A percentile compares a stretch with the other conserved stretches of the same genome.
phyloP scores from a whole-genome alignment of 2,797 vertebrate genomes.

The Pteropus rufus region DNA sequence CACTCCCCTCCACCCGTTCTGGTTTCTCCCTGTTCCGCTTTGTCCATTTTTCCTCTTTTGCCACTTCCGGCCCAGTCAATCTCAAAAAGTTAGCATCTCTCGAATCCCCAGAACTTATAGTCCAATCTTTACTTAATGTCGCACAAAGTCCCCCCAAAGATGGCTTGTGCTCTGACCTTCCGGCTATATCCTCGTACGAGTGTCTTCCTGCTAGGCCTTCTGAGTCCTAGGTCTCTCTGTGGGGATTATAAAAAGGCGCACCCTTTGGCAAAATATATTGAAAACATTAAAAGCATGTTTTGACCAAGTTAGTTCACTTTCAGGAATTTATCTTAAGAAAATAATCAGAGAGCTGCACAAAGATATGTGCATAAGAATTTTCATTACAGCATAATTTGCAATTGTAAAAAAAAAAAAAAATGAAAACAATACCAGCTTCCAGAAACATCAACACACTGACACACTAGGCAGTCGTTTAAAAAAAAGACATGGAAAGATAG shows the following conservation, averaged over 20 bases:
- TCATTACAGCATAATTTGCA: background rate
- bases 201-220: background rate
- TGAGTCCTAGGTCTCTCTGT: background rate
- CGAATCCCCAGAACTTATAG: background rate
- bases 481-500: background rate
- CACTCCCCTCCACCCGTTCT: background rate
- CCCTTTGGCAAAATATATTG: background rate
- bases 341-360: background rate
- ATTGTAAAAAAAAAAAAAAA: background rate
- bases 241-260: background rate
- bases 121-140: background rate
- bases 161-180: no score
- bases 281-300: background rate
- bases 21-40: background rate
- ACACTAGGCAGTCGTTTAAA: background rate
- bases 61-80: background rate
- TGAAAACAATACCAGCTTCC: background rate
- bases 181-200: background rate
- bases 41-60: background rate
- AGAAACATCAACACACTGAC: background rate
- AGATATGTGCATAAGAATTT: background rate
- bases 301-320: background rate
- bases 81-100: background rate
- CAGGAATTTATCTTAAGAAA: slow-evolving; percentile 26
- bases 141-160: background rate